Evolutionary conservation across 2,113 vertebrate species (phyloP).

Genomic region (Aplodontia rufa): DNA sequence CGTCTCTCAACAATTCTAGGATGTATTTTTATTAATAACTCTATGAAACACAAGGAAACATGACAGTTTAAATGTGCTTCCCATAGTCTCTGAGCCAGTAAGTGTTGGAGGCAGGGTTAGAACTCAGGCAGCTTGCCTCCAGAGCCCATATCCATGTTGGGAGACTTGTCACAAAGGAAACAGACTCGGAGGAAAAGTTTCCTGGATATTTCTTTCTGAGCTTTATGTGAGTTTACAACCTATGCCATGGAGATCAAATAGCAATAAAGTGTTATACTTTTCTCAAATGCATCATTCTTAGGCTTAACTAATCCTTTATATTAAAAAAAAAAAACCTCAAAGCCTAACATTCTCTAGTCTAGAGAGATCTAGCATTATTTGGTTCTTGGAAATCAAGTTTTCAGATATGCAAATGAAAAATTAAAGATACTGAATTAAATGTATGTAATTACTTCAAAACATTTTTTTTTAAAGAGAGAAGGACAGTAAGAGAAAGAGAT

Average conservation of each 20-base stretch:
- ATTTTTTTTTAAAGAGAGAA: too few species aligned
- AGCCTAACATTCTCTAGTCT: conserved; percentile 18
- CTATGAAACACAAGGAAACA: background rate
- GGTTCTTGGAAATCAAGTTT: conserved; percentile 12
- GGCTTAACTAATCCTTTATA: conserved; percentile 40
- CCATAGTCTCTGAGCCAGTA: background rate
- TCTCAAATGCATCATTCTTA: conserved; percentile 3
- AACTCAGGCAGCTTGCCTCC: background rate
- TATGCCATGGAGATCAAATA: background rate
- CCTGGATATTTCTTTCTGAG: background rate
- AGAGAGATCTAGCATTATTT: conserved; percentile 15
- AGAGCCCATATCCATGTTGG: background rate
- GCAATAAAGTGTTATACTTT: background rate
- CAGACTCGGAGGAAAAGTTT: background rate
- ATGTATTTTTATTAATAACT: background rate
- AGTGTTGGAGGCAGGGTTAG: background rate
- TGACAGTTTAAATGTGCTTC: background rate
- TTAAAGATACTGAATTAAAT: conserved; percentile 9
- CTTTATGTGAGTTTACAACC: background rate
- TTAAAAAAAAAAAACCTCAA: conserved; percentile 27
- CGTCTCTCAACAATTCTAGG: background rate
- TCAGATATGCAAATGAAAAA: conserved; percentile 45
- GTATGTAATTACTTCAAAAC: background rate
- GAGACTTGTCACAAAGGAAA: background rate
- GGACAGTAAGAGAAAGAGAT: too few species aligned